These are phyloP conservation scores for Rhincodon typus DNA, from an alignment of 2,797 vertebrate species.

Conservation along the genomic window DNA sequence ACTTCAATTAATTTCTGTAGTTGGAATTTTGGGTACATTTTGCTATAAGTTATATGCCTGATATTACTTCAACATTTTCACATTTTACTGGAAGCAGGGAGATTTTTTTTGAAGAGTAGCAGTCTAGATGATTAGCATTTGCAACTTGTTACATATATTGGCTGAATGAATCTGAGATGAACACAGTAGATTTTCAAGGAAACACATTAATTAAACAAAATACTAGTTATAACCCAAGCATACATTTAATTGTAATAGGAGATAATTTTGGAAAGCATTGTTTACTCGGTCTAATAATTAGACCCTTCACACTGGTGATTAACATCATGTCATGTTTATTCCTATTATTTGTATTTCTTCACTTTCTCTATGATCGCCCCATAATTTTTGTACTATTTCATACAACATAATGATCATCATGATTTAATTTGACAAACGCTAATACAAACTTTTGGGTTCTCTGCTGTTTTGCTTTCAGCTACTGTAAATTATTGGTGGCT, in stretches of 20 bases:
- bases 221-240: background rate
- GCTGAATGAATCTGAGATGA: background rate
- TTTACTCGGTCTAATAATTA: background rate
- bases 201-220: background rate
- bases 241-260: background rate
- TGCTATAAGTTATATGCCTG: background rate
- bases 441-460: background rate
- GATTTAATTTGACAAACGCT: background rate
- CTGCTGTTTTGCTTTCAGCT: background rate
- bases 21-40: background rate
- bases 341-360: background rate
- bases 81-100: background rate
- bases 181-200: background rate
- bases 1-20: background rate
- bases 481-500: constrained; percentile 4
- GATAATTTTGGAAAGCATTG: background rate
- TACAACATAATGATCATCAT: background rate
- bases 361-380: background rate
- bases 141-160: background rate
- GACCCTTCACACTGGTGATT: background rate
- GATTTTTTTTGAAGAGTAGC: background rate
- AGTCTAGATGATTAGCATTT: background rate
- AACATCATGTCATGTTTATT: background rate
- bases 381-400: background rate
- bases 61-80: background rate